A percentile compares a stretch with the other conserved stretches of the same genome.
Evolutionary conservation across 2,888 invertebrate genomes (phyloP).

Genomic region (Volucella inflata): DNA sequence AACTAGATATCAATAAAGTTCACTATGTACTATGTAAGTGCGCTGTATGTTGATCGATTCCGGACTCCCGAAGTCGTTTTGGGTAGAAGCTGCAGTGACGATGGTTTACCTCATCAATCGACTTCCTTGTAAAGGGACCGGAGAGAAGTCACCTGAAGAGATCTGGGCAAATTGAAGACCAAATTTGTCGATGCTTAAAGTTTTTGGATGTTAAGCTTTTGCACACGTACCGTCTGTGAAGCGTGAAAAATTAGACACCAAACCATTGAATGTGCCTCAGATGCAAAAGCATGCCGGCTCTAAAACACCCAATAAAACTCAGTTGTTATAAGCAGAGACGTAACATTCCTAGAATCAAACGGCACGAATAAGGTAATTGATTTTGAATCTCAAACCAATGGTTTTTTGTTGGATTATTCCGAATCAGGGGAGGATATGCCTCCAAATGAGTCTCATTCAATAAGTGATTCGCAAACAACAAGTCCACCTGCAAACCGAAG

Average conservation of each 20-base stretch:
- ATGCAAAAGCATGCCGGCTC: too few relatives aligned
- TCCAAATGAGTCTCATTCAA: slow-evolving; percentile 24
- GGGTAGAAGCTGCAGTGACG: too few relatives aligned
- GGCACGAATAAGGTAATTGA: too few relatives aligned
- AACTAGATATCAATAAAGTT: slow-evolving; percentile 44
- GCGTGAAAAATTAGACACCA: slow-evolving; percentile 48
- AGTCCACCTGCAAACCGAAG: slow-evolving; percentile 8
- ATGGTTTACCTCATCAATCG: slow-evolving; percentile 53
- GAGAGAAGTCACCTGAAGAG: slow-evolving; percentile 40
- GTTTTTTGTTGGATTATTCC: too few relatives aligned
- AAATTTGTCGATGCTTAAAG: too few relatives aligned
- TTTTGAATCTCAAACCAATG: too few relatives aligned
- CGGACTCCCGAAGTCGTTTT: slow-evolving; percentile 30
- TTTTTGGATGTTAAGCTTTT: too few relatives aligned
- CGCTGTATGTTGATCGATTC: slow-evolving; percentile 55
- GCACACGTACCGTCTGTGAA: slow-evolving; percentile 28
- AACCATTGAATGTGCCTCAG: too few relatives aligned
- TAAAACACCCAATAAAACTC: too few relatives aligned
- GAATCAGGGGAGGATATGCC: too few relatives aligned
- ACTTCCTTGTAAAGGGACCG: slow-evolving; percentile 43
- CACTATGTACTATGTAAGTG: slow-evolving; percentile 48
- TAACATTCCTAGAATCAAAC: too few relatives aligned
- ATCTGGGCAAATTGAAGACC: slow-evolving; percentile 36
- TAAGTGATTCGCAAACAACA: slow-evolving; percentile 26
- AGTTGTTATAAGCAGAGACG: too few relatives aligned